Base-by-base conservation (phyloP, 2,797 vertebrate genomes). In the Gallinago stenura region DNA sequence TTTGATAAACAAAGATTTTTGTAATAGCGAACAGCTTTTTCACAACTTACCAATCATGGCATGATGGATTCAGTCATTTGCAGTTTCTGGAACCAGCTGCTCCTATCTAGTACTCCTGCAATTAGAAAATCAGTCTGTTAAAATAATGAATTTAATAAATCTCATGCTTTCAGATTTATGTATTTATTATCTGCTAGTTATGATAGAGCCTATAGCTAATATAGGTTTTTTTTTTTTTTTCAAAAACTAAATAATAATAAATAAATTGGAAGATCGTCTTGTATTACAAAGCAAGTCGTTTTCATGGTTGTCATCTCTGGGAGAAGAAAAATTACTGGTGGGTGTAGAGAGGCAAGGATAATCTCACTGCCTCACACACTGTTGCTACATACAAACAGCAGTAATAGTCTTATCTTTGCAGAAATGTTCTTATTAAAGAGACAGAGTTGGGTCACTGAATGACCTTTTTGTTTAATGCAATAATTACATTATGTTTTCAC, bases 391-490 rank as follows among this genome's bases (percentile, higher is more conserved):
- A 88, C 24, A 65, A 93, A 78, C 39, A 72, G 19, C 65, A 71
- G 41, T 64, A 78, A 39, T 66, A 51, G 18, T 58, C 69, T 83
- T 92, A 60, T 64, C 39, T 91, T 81, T 78, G 35, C 65, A 72
- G 48, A 94, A 93, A 72, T 72, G 26, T 90, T 95, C 31, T 81
- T 86, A 76, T 81, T 95, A 81, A 93, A 69, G 48, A 78, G 60
- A 71, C 57, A 43, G 18, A 73, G 61, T 28, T 43, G 30, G 62
- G 83, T 90, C 93, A 93, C 30, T 65, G 37, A 75, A 15, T 87
- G 83, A 89, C 73, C 86, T 94, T 91, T 90, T 69, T 83, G 65
- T 95, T 93, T 90, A 89, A 89, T 76, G 58, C 70, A 93, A 31
- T 90, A 83, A 92, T 95, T 90, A 22, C 50, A 58, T 85, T 75